Percentiles rank a stretch among this genome's conserved stretches.
phyloP scores from a whole-genome alignment of 2,113 vertebrate species.

The Pteronura brasiliensis region DNA sequence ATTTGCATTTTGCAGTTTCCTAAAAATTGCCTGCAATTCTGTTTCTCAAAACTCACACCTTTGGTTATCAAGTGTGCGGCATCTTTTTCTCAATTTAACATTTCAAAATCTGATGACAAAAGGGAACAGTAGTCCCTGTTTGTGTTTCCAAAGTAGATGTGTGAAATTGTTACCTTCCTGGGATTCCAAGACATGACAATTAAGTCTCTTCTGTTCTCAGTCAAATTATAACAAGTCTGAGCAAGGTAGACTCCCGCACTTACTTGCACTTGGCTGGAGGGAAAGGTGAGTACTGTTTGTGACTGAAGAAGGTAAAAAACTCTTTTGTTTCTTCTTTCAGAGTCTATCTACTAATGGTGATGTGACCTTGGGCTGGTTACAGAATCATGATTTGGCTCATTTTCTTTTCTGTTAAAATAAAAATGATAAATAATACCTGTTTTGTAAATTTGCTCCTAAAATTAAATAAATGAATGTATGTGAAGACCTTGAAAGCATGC shows the following conservation, averaged over 20 bases:
- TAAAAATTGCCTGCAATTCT: neutral
- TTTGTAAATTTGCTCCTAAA: neutral
- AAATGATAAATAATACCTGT: neutral
- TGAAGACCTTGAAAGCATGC: neutral
- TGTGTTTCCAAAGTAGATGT: neutral
- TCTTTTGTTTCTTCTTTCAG: neutral
- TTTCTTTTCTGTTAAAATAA: neutral
- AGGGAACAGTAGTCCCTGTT: neutral
- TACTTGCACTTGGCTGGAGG: neutral
- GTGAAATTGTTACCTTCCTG: neutral
- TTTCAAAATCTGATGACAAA: neutral
- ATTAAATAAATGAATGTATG: neutral
- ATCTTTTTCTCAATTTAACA: slow-evolving; percentile 25
- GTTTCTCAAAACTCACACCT: neutral
- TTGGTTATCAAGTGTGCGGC: neutral
- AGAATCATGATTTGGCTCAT: neutral
- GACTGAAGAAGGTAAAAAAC: neutral
- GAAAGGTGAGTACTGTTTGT: neutral
- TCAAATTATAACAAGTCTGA: neutral
- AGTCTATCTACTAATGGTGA: neutral
- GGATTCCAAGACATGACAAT: neutral
- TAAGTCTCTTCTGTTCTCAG: neutral
- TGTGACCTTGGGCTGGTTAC: neutral
- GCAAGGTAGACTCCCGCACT: neutral
- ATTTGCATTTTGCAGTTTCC: slow-evolving; percentile 18